These are phyloP conservation scores for Pristionchus entomophagus DNA, from an alignment of 2,888 invertebrate species.

Conservation along the genomic window DNA sequence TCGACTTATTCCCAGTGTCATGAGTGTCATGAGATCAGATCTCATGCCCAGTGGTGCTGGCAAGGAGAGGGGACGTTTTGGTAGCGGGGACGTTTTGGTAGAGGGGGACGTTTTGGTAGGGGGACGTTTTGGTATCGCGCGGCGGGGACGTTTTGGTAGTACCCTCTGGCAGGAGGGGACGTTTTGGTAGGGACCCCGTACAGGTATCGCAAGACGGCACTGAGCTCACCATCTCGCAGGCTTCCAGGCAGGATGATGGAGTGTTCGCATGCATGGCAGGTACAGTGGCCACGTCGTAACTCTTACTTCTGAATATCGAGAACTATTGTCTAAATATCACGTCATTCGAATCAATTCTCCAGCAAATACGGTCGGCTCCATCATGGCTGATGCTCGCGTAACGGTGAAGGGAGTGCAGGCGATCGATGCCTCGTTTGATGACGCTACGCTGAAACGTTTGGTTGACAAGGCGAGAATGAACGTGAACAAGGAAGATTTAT, in stretches of 20 bases:
- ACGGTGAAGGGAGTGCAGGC: slow-evolving; percentile 71
- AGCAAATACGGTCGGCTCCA: slow-evolving; percentile 76
- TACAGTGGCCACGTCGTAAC: background rate
- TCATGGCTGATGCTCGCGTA: slow-evolving; percentile 77
- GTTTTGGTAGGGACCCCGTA: no score
- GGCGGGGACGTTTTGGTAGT: no score
- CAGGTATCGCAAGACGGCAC: slow-evolving; percentile 69
- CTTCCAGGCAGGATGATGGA: slow-evolving; percentile 68
- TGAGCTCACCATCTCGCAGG: slow-evolving; percentile 65
- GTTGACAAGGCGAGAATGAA: slow-evolving; percentile 68
- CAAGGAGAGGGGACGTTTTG: no score
- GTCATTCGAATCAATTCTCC: no score
- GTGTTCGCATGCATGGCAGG: slow-evolving; percentile 74
- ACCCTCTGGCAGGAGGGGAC: no score
- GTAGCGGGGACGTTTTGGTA: no score
- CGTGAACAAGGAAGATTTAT: slow-evolving; percentile 58
- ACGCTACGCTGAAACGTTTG: slow-evolving; percentile 59
- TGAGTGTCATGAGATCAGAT: no score
- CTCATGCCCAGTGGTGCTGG: no score
- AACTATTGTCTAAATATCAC: background rate
- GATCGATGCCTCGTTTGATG: slow-evolving; percentile 26
- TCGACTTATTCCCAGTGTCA: no score
- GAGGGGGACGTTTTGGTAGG: no score
- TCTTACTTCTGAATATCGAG: background rate
- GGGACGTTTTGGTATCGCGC: no score